Conservation (phyloP, 1,140 invertebrate species). For the Notospermus geniculatus region DNA sequence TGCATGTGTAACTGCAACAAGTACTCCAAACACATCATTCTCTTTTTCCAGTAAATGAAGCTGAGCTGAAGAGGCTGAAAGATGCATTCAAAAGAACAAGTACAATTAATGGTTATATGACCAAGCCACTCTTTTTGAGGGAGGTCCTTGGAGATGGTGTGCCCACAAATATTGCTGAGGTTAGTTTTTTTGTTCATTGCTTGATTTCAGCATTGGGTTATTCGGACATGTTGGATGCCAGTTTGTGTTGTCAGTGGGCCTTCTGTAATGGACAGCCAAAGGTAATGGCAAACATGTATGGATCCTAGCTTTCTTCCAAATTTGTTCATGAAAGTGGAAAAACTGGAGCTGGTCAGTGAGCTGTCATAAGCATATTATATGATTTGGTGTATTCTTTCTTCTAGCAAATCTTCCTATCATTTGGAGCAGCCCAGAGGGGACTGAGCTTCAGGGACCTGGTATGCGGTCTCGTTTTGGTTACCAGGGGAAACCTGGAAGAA, state of each 20-base stretch:
- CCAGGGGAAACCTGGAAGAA: constrained; percentile 77
- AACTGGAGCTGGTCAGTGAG: too few species aligned
- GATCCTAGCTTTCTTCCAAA: too few species aligned
- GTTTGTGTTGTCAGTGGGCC: too few species aligned
- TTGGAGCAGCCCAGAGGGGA: constrained; percentile 77
- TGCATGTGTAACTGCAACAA: too few species aligned
- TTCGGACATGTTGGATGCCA: too few species aligned
- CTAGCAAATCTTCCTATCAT: constrained; percentile 73
- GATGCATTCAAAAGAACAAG: constrained; percentile 82
- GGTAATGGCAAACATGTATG: too few species aligned
- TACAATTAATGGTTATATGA: constrained; percentile 68
- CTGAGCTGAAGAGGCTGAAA: constrained; percentile 74
- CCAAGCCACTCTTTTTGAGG: constrained; percentile 71
- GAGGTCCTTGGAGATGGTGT: constrained; percentile 83
- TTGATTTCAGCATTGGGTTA: too few species aligned
- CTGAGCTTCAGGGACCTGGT: constrained; percentile 78
- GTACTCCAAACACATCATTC: constrained; percentile 24
- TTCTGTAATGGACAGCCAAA: too few species aligned
- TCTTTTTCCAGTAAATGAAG: constrained; percentile 71
- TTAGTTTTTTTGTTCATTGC: too few species aligned
- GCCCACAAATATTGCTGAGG: constrained; percentile 72
- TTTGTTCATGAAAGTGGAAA: too few species aligned
- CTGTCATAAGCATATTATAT: too few species aligned
- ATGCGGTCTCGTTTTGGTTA: constrained; percentile 78
- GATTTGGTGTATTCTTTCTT: constrained; percentile 29